phyloP scores from a whole-genome alignment of 2,888 invertebrate species.

The Acrobasis suavella region DNA sequence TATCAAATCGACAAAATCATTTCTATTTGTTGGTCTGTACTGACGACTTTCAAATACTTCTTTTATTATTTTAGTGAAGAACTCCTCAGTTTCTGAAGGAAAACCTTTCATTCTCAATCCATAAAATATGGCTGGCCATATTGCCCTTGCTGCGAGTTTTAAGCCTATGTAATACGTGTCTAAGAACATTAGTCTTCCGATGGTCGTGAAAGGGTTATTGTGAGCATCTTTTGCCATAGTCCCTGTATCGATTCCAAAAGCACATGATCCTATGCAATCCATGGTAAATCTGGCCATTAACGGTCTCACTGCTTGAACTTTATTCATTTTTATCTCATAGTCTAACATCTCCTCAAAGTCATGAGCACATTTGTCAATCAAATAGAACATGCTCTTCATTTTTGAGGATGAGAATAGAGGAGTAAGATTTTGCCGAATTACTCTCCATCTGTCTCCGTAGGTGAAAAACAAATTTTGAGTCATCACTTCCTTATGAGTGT shows the following conservation, averaged over 20 bases:
- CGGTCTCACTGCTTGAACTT: constrained; percentile 33
- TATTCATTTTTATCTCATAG: constrained; percentile 27
- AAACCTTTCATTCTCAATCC: constrained; percentile 39
- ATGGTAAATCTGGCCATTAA: constrained; percentile 43
- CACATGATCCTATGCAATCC: constrained; percentile 45
- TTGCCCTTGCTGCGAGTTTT: constrained; percentile 33
- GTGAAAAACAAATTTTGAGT: constrained; percentile 50
- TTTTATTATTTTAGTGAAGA: constrained; percentile 35
- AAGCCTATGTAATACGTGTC: constrained; percentile 33
- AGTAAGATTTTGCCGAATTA: constrained; percentile 54
- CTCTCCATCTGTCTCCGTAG: constrained; percentile 56
- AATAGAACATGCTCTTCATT: constrained; percentile 60
- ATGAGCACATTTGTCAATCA: constrained; percentile 46
- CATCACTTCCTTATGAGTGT: constrained; percentile 42
- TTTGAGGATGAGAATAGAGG: constrained; percentile 57
- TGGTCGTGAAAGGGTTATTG: constrained; percentile 41
- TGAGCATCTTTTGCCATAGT: constrained; percentile 37
- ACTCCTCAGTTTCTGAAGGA: constrained; percentile 36
- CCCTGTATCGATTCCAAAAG: constrained; percentile 46
- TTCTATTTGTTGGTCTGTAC: constrained; percentile 25
- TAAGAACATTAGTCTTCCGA: constrained; percentile 40
- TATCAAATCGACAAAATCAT: constrained; percentile 33
- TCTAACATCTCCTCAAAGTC: constrained; percentile 45
- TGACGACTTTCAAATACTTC: constrained; percentile 24
- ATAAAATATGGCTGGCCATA: constrained; percentile 50